Percentiles rank a stretch among this genome's conserved stretches.
phyloP scores from a whole-genome alignment of 2,113 vertebrate genomes.

The Ibidorhyncha struthersii region DNA sequence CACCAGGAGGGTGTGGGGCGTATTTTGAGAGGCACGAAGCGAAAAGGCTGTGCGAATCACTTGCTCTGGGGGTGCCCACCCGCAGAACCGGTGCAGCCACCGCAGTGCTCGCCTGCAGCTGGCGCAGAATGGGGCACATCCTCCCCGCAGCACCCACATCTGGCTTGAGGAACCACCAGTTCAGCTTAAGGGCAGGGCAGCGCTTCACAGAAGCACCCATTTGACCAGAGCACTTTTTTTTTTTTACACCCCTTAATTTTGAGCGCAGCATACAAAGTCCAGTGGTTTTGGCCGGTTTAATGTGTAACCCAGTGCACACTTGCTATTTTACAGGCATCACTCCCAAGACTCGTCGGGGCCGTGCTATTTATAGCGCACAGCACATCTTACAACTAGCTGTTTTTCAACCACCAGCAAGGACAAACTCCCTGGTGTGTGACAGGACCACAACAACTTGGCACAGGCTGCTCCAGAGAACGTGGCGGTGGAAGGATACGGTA shows the following conservation, averaged over 20 bases:
- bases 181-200: background rate
- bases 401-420: background rate
- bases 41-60: rapidly evolving
- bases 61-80: background rate
- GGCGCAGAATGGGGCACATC: rapidly evolving
- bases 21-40: background rate
- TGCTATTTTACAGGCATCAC: background rate
- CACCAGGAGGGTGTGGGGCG: background rate
- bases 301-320: background rate
- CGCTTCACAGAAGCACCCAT: background rate
- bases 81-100: rapidly evolving
- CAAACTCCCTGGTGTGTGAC: background rate
- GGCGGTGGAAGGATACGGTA: rapidly evolving
- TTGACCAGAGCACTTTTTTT: background rate
- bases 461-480: rapidly evolving
- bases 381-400: background rate
- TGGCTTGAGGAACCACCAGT: background rate
- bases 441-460: background rate
- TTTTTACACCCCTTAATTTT: background rate
- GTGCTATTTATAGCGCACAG: background rate
- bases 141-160: background rate
- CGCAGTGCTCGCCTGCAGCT: background rate
- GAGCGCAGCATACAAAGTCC: background rate
- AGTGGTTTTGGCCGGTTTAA: background rate
- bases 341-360: background rate